A percentile compares a stretch with the other conserved stretches of the same genome.
Evolutionary conservation across 2,113 vertebrate genomes (phyloP).

Genomic region (Sula dactylatra): DNA sequence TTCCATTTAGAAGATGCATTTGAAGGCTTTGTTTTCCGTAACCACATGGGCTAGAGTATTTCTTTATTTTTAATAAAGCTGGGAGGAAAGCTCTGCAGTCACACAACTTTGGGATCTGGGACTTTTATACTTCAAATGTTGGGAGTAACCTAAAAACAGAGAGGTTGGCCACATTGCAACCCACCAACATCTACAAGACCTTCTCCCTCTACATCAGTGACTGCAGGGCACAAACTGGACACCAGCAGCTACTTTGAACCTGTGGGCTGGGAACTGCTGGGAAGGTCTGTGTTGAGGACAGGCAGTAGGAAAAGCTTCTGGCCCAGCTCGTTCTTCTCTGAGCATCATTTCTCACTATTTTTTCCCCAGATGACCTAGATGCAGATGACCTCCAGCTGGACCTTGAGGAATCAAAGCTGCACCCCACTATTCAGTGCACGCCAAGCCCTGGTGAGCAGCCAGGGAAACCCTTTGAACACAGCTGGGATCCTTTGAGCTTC

Average conservation of each 20-base stretch:
- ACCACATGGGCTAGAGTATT: background rate
- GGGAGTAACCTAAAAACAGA: background rate
- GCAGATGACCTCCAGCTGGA: constrained; percentile 88
- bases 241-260: background rate
- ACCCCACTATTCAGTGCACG: constrained; percentile 86
- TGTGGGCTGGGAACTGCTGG: background rate
- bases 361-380: constrained; percentile 85
- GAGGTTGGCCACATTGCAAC: background rate
- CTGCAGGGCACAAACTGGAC: background rate
- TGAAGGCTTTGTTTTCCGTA: constrained; percentile 39
- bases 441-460: constrained; percentile 84
- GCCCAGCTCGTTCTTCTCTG: background rate
- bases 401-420: constrained; percentile 85
- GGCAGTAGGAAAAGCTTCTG: background rate
- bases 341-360: background rate
- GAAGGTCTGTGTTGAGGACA: background rate
- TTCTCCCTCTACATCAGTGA: background rate
- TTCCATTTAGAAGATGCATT: background rate
- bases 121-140: background rate
- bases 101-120: background rate
- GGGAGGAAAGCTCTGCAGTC: background rate
- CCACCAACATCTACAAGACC: background rate
- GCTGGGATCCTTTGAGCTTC: background rate
- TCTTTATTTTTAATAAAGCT: background rate
- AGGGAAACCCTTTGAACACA: background rate